Evolutionary conservation across 2,888 invertebrate genomes (phyloP).

Genomic region (Atethmia centrago): DNA sequence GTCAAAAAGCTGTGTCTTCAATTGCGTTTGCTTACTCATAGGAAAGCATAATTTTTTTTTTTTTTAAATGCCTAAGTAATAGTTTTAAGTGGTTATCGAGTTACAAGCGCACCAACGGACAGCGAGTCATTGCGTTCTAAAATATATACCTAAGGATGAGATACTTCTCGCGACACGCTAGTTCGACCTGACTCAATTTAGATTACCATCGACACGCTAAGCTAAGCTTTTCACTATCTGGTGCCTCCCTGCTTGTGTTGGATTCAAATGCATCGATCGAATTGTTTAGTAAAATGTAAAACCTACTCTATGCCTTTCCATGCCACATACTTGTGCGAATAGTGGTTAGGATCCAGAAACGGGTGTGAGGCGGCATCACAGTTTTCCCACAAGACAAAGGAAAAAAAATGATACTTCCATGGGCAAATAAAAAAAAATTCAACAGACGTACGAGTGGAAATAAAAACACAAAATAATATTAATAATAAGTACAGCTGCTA

Average conservation of each 20-base stretch:
- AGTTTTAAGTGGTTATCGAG: too few relatives aligned
- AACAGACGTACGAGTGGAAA: neutral
- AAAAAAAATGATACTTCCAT: neutral
- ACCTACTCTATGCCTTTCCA: neutral
- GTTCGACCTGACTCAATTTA: neutral
- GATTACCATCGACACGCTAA: neutral
- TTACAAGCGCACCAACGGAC: neutral
- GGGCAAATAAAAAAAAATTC: neutral
- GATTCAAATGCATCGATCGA: neutral
- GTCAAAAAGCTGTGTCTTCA: too few relatives aligned
- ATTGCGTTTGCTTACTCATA: neutral
- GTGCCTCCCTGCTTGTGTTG: neutral
- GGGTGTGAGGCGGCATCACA: too few relatives aligned
- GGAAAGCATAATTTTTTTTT: neutral
- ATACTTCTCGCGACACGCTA: neutral
- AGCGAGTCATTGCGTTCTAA: neutral
- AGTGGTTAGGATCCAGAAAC: neutral
- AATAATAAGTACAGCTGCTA: neutral
- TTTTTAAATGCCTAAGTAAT: too few relatives aligned
- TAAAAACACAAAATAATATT: slow-evolving; percentile 5
- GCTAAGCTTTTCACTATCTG: neutral
- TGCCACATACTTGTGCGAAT: neutral
- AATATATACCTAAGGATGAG: neutral
- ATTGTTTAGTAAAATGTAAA: neutral
- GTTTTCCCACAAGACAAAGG: neutral